phyloP scores from a whole-genome alignment of 2,113 vertebrate species.

The Oxygymnocypris stewartii region DNA sequence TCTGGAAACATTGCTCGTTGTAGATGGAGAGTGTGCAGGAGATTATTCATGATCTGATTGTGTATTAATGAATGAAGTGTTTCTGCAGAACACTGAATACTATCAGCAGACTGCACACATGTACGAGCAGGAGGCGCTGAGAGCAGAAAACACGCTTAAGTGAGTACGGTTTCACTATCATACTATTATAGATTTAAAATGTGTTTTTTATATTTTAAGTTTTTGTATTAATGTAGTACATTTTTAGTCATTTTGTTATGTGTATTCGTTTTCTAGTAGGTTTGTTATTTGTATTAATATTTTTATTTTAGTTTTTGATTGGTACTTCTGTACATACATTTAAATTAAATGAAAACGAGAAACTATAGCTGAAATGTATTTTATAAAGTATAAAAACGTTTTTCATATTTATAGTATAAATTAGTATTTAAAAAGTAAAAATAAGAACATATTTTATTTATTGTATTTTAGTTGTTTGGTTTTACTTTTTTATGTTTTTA shows the following conservation, averaged over 20 bases:
- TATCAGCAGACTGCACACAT: conserved; percentile 85
- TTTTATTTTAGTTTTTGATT: neutral
- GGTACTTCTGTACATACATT: neutral
- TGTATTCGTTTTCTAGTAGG: neutral
- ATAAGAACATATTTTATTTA: neutral
- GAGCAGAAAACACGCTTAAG: conserved; percentile 82
- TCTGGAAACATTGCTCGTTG: neutral
- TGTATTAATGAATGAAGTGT: neutral
- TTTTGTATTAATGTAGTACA: neutral
- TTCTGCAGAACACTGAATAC: conserved; percentile 83
- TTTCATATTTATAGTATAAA: no score
- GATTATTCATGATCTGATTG: neutral
- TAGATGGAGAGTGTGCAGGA: neutral
- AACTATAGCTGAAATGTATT: neutral
- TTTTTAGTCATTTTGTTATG: neutral
- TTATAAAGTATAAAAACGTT: no score
- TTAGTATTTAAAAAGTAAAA: no score
- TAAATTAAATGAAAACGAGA: neutral
- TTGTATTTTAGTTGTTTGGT: neutral
- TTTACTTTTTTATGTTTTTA: neutral
- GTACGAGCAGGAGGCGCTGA: conserved; percentile 81
- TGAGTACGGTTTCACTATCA: conserved; percentile 66
- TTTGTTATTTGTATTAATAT: neutral
- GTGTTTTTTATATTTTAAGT: neutral
- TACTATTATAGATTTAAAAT: no score